Evolutionary conservation across 2,113 vertebrate genomes (phyloP), one percentile per base, ranked within the genome.

Genomic region (Hippopotamus amphibius): DNA sequence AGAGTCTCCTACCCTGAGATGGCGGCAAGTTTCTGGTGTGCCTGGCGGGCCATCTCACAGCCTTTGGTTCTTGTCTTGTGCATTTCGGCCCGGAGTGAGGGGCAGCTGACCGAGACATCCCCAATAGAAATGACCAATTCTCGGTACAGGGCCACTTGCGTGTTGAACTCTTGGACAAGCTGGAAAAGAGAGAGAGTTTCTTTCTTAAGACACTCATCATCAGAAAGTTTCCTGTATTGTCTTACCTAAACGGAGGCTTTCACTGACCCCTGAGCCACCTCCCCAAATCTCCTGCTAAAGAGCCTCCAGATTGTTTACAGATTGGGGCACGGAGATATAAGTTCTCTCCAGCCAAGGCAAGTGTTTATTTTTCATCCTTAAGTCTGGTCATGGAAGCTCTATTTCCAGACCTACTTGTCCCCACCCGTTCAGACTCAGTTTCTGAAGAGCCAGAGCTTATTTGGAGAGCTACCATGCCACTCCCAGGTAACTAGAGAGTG

Each of bases 91-190:
- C 99, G 99, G 59, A 99, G 98, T 76, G 99, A 99, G 1, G 99
- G 99, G 97, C 99, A 99, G 96, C 99, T 99, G 90, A 99, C 98
- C 0, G 99, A 99, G 97, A 99, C 99, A 85, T 99, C 99, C 68
- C 99, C 99, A 71, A 99, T 99, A 91, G 99, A 99, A 99, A 99
- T 99, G 63, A 99, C 99, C 98, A 99, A 98, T 91, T 99, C 99
- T 92, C 99, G 99, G 96, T 99, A 99, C 33, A 99, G 99, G 97
- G 99, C 99, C 98, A 99, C 99, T 97, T 99, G 99, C 12, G 99
- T 99, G 97, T 99, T 99, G 98, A 99, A 99, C 95, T 99, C 99
- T 98, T 99, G 99, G 97, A 99, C 99, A 97, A 99, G 99, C 99
- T 99, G 98, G 90, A 98, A 99, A 93, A 96, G 98, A 98, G 19